Conservation (phyloP, 2,113 vertebrate species). For the Lathamus discolor region DNA sequence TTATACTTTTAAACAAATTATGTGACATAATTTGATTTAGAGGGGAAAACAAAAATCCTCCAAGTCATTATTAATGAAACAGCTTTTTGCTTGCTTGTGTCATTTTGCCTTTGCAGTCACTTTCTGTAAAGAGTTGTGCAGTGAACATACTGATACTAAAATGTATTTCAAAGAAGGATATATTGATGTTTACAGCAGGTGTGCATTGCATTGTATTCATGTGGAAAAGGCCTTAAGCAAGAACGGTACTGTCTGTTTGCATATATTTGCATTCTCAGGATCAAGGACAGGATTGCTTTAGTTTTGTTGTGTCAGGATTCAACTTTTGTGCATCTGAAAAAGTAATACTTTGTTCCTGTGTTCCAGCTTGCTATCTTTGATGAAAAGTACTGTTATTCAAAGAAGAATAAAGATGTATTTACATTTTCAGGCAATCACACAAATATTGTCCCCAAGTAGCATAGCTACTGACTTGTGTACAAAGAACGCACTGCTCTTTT, state of each 20-base stretch:
- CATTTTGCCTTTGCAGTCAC: neutral
- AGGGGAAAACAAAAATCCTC: neutral
- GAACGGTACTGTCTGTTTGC: neutral
- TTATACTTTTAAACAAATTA: neutral
- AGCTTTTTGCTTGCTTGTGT: neutral
- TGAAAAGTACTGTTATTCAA: neutral
- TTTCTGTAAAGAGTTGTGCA: neutral
- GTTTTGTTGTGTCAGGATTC: neutral
- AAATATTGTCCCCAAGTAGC: slow-evolving; percentile 1
- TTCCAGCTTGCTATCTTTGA: neutral
- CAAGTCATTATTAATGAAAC: neutral
- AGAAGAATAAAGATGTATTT: neutral
- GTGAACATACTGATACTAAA: neutral
- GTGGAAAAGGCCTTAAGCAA: neutral
- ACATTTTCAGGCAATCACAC: neutral
- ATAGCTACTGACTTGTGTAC: neutral
- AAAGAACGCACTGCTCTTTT: neutral
- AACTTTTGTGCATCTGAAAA: neutral
- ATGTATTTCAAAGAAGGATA: neutral
- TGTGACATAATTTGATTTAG: neutral
- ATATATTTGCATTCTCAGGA: neutral
- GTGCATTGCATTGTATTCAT: neutral
- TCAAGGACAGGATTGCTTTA: neutral
- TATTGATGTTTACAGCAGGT: neutral
- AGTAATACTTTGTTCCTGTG: neutral